phyloP scores from a whole-genome alignment of 2,113 vertebrate genomes.

The Crotalus tigris region DNA sequence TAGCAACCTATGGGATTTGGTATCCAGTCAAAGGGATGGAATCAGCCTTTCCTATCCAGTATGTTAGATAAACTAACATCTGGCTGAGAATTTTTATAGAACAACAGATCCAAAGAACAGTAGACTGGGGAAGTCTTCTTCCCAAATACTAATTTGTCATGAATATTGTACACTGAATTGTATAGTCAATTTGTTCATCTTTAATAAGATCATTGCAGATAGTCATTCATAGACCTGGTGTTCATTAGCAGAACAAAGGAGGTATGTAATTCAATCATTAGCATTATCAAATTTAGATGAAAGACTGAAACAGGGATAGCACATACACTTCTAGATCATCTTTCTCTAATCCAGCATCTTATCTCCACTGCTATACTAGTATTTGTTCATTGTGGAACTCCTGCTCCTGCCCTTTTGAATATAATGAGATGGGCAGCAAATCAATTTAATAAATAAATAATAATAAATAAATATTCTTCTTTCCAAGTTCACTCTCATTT shows the following conservation, averaged over 20 bases:
- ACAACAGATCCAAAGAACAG: not conserved
- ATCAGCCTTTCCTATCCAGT: not conserved
- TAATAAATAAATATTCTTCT: not conserved
- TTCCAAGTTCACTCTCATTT: not conserved
- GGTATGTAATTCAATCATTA: not conserved
- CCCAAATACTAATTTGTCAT: not conserved
- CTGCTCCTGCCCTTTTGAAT: not conserved
- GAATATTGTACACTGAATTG: not conserved
- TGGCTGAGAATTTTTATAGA: not conserved
- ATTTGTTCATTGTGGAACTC: not conserved
- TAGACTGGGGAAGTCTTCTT: not conserved
- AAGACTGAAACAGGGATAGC: not conserved
- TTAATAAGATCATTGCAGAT: not conserved
- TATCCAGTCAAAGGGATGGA: not conserved
- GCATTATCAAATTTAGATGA: not conserved
- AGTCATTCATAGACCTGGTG: not conserved
- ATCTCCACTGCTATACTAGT: not conserved
- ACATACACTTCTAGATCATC: not conserved
- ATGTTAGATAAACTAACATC: not conserved
- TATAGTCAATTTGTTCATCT: not conserved
- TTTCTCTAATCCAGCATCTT: not conserved
- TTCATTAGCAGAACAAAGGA: not conserved
- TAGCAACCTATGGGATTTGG: not conserved
- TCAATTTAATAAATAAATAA: no score
- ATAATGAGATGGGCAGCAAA: not conserved